These are phyloP conservation scores for Melanotaenia nigrans DNA, from an alignment of 2,797 vertebrate genomes.

Conservation along the genomic window DNA sequence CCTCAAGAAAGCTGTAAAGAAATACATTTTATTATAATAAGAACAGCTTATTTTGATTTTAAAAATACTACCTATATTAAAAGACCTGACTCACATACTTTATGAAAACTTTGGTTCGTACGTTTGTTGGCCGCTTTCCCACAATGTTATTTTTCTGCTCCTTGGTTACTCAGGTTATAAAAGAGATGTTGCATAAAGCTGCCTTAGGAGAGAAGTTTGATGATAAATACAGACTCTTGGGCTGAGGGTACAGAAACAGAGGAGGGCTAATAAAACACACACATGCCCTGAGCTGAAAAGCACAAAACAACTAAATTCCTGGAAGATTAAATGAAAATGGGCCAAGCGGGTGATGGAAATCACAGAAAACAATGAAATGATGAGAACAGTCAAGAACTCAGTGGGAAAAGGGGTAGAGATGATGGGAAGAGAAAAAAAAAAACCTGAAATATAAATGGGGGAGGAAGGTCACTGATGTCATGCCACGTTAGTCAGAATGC, in stretches of 20 bases:
- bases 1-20: constrained; percentile 6
- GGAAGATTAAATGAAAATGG: constrained; percentile 1
- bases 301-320: constrained; percentile 3
- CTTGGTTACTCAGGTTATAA: constrained; percentile 57
- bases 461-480: constrained; percentile 66
- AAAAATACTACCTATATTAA: neutral
- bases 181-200: constrained; percentile 69
- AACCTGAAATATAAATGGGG: constrained; percentile 39
- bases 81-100: neutral
- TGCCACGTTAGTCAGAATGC: constrained; percentile 64
- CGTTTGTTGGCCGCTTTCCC: constrained; percentile 47
- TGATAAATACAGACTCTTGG: constrained; percentile 49
- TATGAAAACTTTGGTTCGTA: constrained; percentile 23
- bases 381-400: constrained; percentile 14
- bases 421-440: constrained; percentile 45
- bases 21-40: neutral
- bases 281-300: constrained; percentile 5
- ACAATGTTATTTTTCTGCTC: constrained; percentile 51
- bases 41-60: neutral
- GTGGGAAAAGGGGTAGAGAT: constrained; percentile 19
- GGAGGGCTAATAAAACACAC: constrained; percentile 16
- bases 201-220: constrained; percentile 51
- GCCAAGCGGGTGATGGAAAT: constrained; percentile 24
- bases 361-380: constrained; percentile 22
- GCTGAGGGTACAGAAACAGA: constrained; percentile 17